Evolutionary conservation across 2,888 invertebrate genomes (phyloP), one percentile per base, ranked within the genome.

Genomic region (Hyposoter didymator): DNA sequence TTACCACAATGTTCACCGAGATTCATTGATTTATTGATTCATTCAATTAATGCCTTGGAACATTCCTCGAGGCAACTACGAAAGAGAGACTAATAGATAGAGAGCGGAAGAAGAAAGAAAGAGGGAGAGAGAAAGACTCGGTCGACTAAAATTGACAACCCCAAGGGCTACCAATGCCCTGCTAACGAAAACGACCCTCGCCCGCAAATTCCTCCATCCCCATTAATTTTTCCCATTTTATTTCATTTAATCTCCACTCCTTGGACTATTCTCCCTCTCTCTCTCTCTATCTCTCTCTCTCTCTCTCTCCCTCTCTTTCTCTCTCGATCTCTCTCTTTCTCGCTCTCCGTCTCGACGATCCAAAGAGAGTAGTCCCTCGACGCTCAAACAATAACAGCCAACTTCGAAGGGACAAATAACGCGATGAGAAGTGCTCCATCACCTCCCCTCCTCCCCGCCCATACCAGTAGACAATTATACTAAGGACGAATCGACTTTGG

Each of bases 401-500:
- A 59, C 59, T 59, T 59, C 14, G 28, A 59, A 59, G 28, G 59
- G 59, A 59, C 59, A 5, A 28, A 28, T 14, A 59, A 28, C 35
- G 39, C 64, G 64, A 64, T 64, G 32, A 64, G n/a, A 64, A 35
- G 35, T n/a, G 64, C 69, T 49, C 47, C 32, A 17, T 69, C 28
- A 47, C 69, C 14, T 14, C 47, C 47, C 28, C 28, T 45, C 69
- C 32, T 10, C 47, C 69, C 17, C 47, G 7, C 19, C 43, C 67
- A 22, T 22, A 22, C 67, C 19, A 52, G 52, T 19, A 52, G 49
- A 45, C 22, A 79, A 45, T 47, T 79, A 59, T 43, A 28, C 22
- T n/a, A 70, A 28, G 19, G 43, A 74, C 39, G 45, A 59, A 69
- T 39, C n/a, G 62, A 82, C 75, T 47, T 69, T 80, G 84, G 79